phyloP scores from a whole-genome alignment of 2,797 vertebrate species.

The Pygocentrus nattereri region DNA sequence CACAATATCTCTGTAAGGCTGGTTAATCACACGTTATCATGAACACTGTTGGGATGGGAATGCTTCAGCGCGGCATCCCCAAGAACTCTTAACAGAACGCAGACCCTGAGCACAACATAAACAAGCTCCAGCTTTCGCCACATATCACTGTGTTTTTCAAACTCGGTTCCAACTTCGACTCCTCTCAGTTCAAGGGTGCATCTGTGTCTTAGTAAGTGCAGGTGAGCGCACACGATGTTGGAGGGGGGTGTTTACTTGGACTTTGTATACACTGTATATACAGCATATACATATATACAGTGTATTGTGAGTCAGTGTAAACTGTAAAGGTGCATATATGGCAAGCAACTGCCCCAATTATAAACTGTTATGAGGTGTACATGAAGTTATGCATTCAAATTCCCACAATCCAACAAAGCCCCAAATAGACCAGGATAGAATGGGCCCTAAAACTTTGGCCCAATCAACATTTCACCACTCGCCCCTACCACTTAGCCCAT shows the following conservation, averaged over 20 bases:
- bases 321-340: background rate
- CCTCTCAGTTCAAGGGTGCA: conserved; percentile 14
- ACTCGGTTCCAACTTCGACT: background rate
- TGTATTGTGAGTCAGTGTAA: background rate
- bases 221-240: background rate
- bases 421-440: conserved; percentile 56
- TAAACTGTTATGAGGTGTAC: conserved; percentile 16
- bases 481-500: too few species aligned
- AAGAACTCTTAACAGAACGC: conserved; percentile 34
- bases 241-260: background rate
- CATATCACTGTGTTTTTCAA: conserved; percentile 15
- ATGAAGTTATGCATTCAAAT: conserved; percentile 57
- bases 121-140: conserved; percentile 14
- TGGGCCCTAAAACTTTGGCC: too few species aligned
- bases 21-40: conserved; percentile 51
- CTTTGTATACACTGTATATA: background rate
- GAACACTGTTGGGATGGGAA: conserved; percentile 41
- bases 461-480: too few species aligned
- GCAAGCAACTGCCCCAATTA: background rate
- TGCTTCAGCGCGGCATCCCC: conserved; percentile 28
- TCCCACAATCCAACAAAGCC: conserved; percentile 55
- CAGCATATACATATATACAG: background rate
- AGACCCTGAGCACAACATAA: conserved; percentile 23
- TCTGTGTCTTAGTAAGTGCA: conserved; percentile 29
- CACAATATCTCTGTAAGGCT: conserved; percentile 37